These are phyloP conservation scores for Tenthredo distinguenda DNA, from an alignment of 2,888 invertebrate genomes.

Conservation along the genomic window DNA sequence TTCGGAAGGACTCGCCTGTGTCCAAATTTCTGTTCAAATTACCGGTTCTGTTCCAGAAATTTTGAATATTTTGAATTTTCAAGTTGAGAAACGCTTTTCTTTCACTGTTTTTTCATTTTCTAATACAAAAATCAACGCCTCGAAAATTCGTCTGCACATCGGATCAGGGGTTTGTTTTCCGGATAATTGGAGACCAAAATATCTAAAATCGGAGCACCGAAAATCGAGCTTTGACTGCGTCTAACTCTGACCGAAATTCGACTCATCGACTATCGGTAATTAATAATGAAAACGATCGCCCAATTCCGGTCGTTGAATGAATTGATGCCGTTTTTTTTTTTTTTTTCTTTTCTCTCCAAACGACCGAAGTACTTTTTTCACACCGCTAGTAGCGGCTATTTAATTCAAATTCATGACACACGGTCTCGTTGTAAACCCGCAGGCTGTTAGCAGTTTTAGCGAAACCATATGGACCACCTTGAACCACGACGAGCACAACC, in stretches of 20 bases:
- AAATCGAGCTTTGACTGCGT: no score
- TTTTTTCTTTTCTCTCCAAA: not conserved
- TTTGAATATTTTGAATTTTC: no score
- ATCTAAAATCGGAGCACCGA: no score
- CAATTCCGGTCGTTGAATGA: not conserved
- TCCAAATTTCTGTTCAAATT: no score
- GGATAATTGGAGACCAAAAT: no score
- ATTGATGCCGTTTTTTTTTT: not conserved
- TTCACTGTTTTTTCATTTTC: no score
- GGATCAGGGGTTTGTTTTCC: no score
- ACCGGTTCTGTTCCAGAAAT: not conserved
- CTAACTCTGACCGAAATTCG: no score
- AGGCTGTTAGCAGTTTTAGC: conserved; percentile 6
- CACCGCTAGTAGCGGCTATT: not conserved
- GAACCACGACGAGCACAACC: conserved; percentile 1
- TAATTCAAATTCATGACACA: conserved; percentile 34
- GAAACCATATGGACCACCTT: not conserved
- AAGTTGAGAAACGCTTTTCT: no score
- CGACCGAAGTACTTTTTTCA: not conserved
- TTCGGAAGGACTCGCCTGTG: not conserved
- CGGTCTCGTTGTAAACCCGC: conserved; percentile 3
- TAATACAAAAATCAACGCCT: no score
- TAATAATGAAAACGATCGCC: not conserved
- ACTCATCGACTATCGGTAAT: not conserved
- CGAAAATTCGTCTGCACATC: no score